These are phyloP conservation scores for Gonatopus flavifemur DNA, from an alignment of 1,140 invertebrate genomes.

Conservation along the genomic window DNA sequence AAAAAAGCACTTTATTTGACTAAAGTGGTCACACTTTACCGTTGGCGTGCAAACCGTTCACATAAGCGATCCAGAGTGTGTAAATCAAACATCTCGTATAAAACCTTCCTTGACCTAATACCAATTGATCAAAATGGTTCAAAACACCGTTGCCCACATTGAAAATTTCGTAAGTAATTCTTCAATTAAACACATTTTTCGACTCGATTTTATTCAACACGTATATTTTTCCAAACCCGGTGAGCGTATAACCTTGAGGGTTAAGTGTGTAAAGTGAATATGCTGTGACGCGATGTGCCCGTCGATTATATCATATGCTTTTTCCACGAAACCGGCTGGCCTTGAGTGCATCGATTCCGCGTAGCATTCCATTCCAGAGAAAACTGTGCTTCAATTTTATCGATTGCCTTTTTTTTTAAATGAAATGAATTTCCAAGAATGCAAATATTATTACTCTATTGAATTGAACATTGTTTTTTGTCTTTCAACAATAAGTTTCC, in stretches of 20 bases:
- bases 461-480: too few relatives aligned
- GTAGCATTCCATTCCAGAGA: too few relatives aligned
- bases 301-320: neutral
- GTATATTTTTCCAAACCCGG: neutral
- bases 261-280: neutral
- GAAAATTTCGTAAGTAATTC: constrained; percentile 19
- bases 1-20: too few relatives aligned
- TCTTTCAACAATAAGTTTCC: too few relatives aligned
- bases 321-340: neutral
- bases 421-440: neutral
- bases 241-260: constrained; percentile 4
- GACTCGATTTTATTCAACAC: neutral
- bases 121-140: too few relatives aligned
- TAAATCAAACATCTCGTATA: too few relatives aligned
- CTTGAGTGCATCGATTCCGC: constrained; percentile 11
- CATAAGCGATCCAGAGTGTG: too few relatives aligned
- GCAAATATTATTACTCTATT: constrained; percentile 15
- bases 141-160: constrained; percentile 12
- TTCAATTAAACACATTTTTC: neutral
- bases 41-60: too few relatives aligned
- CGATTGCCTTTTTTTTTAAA: neutral
- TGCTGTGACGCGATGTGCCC: too few relatives aligned
- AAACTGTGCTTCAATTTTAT: too few relatives aligned
- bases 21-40: too few relatives aligned
- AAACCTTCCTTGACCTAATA: too few relatives aligned